Evolutionary conservation across 37 sponge, comb jelly and placozoan genomes (phyloP).

Genomic region (Geodia barretti): DNA sequence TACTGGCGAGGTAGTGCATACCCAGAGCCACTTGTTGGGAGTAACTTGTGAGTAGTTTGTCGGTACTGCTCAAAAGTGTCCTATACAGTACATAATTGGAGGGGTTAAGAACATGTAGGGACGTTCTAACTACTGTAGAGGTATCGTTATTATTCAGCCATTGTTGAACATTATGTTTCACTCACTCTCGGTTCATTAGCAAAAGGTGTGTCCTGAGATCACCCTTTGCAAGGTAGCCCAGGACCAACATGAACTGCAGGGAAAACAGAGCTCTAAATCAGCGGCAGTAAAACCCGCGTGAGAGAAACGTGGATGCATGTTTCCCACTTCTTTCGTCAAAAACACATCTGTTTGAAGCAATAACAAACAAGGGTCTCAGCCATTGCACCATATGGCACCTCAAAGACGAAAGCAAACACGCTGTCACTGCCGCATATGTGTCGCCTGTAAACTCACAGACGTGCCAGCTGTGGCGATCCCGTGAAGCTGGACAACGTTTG

Average conservation of each 20-base stretch:
- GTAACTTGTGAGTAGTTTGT: conserved; percentile 37
- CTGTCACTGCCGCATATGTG: background rate
- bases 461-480: conserved; percentile 1
- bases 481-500: conserved; percentile 69
- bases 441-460: background rate
- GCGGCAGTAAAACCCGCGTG: no score
- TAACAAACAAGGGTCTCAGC: background rate
- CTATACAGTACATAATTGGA: background rate
- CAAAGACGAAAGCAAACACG: background rate
- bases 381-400: background rate
- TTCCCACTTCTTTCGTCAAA: no score
- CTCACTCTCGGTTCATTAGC: conserved; percentile 30
- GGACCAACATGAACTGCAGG: conserved; percentile 46
- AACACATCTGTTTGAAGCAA: no score
- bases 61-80: background rate
- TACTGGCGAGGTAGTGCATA: conserved; percentile 72
- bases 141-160: no score
- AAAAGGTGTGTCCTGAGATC: conserved; percentile 45
- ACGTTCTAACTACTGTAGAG: no score
- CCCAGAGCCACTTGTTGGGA: conserved; percentile 66
- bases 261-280: no score
- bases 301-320: no score
- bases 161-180: background rate
- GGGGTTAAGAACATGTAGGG: background rate
- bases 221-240: conserved; percentile 54